Evolutionary conservation across 2,797 vertebrate genomes (phyloP), one percentile per base, ranked within the genome.

Genomic region (Gallinago stenura): DNA sequence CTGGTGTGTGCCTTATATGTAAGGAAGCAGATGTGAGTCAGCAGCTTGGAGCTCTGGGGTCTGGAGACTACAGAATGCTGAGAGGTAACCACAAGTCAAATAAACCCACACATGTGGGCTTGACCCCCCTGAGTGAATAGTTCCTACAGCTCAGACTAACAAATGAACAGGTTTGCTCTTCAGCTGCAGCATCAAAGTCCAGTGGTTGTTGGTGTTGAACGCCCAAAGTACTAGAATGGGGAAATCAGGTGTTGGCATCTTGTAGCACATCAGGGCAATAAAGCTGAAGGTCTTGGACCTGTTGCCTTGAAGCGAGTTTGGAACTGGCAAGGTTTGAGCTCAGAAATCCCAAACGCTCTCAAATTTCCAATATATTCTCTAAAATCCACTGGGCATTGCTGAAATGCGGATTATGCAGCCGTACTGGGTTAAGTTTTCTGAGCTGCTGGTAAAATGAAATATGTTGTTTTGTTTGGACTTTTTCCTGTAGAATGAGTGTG

Each of bases 31-130:
- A 39, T 70, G 53, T 5, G 19, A 79, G 39, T 10, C 4, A 0
- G 9, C n/a, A 79, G 54, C 75, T 68, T 61, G 39, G 58, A 64
- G 78, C 46, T 82, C 6, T 58, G 0, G 1, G 35, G 28, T 43
- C 39, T 57, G 68, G 71, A 7, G 17, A 9, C 57, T 28, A 1
- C 26, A 33, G 12, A 15, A 19, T 12, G 2, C 3, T 56, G 62
- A n/a, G 60, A 48, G 46, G 46, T 51, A 19, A 41, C 24, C 2
- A 2, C 60, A 48, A 26, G 69, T 65, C 8, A 43, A 81, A 15
- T 18, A 53, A 82, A n/a, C 37, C 43, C 58, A 8, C 7, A 0
- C 3, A 0, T 2, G 11, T 53, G 46, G 19, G 25, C 41, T 71
- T 76, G 66, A n/a, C 5, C 22, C 14, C n/a, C 35, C 50, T 2